phyloP scores from a whole-genome alignment of 2,888 invertebrate species.

The Calephelis perditalis region DNA sequence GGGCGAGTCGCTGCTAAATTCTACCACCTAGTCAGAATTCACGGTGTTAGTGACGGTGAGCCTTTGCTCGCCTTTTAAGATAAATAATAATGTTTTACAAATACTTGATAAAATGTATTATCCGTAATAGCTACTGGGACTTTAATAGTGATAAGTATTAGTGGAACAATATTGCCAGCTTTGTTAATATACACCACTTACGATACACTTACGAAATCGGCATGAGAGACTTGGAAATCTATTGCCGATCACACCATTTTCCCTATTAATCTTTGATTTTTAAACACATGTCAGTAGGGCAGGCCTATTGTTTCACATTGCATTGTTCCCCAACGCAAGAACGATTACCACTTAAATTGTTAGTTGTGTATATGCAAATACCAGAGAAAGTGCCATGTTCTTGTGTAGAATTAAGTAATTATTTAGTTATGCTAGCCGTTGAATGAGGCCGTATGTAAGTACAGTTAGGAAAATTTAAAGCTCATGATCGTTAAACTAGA shows the following conservation, averaged over 20 bases:
- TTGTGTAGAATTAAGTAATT: slow-evolving; percentile 33
- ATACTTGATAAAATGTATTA: too few relatives aligned
- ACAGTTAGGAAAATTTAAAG: background rate
- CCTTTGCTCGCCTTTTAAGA: too few relatives aligned
- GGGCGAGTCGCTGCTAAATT: too few relatives aligned
- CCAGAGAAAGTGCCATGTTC: slow-evolving; percentile 55
- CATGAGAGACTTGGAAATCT: background rate
- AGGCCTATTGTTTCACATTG: slow-evolving; percentile 4
- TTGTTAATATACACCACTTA: too few relatives aligned
- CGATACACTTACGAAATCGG: background rate
- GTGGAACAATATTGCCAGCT: too few relatives aligned
- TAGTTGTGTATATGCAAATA: slow-evolving; percentile 47
- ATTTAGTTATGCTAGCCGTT: slow-evolving; percentile 22
- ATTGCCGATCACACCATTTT: slow-evolving; percentile 3
- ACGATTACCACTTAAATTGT: slow-evolving; percentile 6
- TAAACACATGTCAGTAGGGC: slow-evolving; percentile 10
- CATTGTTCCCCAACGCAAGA: background rate
- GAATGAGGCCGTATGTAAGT: slow-evolving; percentile 1
- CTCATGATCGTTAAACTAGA: too few relatives aligned
- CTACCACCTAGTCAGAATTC: too few relatives aligned
- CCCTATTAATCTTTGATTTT: slow-evolving; percentile 2
- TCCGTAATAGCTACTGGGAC: too few relatives aligned
- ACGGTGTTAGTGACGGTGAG: too few relatives aligned
- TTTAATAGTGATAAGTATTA: too few relatives aligned
- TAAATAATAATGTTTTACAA: too few relatives aligned